Conservation (phyloP, 2,888 invertebrate species). For the Limnephilus auricula region DNA sequence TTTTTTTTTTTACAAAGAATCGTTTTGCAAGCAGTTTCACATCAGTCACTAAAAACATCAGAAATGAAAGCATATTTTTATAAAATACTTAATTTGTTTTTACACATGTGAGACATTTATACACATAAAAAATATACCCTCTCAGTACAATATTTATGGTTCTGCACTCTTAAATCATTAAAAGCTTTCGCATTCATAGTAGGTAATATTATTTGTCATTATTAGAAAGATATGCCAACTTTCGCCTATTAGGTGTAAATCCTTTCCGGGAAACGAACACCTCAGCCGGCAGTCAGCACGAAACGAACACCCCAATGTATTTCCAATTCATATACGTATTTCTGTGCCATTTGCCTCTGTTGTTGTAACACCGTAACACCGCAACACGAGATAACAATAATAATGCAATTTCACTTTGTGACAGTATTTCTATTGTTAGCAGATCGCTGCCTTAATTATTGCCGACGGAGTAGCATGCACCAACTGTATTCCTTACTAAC, state of each 20-base stretch:
- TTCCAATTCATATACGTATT: not conserved
- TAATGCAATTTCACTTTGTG: constrained; percentile 25
- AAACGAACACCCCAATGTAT: too few species aligned
- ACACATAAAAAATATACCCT: not conserved
- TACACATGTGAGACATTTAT: not conserved
- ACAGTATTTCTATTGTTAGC: not conserved
- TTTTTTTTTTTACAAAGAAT: not conserved
- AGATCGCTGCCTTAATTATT: not conserved
- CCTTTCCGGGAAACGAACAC: constrained; percentile 35
- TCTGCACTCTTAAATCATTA: not conserved
- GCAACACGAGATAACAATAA: not conserved
- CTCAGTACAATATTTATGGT: not conserved
- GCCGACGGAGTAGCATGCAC: not conserved
- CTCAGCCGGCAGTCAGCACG: not conserved
- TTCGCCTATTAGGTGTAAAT: constrained; percentile 8
- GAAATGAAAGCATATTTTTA: not conserved
- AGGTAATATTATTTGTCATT: constrained; percentile 30
- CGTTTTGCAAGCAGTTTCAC: too few species aligned
- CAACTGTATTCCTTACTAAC: not conserved
- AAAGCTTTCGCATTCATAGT: not conserved
- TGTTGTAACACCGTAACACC: not conserved
- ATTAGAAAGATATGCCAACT: constrained; percentile 18
- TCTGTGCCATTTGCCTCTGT: not conserved
- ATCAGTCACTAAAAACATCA: too few species aligned
- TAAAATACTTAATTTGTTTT: not conserved